Conservation (phyloP, 30 jellyfish, hydroid and myxozoan species). For the Chrysaora quinquecirrha region DNA sequence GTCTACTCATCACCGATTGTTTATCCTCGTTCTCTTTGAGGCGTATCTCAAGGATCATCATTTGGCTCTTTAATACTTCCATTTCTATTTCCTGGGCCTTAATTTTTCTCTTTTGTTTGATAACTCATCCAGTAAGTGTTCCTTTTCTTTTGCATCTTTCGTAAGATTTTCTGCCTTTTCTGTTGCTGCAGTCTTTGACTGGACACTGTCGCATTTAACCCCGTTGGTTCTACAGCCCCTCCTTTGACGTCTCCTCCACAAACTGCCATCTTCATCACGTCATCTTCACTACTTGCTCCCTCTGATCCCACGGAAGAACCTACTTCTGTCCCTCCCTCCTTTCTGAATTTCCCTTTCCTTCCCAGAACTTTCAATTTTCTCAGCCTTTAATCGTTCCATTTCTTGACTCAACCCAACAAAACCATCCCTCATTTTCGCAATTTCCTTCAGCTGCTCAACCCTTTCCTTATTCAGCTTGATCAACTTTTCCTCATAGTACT, state of each 20-base stretch:
- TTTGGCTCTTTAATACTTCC: neutral
- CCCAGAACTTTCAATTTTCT: neutral
- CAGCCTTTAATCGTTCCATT: neutral
- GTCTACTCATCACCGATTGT: neutral
- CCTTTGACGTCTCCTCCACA: no score
- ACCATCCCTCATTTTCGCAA: neutral
- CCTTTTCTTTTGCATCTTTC: no score
- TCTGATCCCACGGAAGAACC: no score
- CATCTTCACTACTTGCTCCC: no score
- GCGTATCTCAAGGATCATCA: neutral
- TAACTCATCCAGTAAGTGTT: neutral
- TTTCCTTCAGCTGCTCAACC: conserved; percentile 30
- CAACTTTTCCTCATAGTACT: conserved; percentile 36
- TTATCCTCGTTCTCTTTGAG: neutral
- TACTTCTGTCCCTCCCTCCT: no score
- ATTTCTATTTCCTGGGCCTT: neutral
- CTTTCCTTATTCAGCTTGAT: conserved; percentile 41
- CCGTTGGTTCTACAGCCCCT: no score
- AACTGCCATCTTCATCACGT: no score
- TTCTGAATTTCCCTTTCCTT: no score
- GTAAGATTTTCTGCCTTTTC: no score
- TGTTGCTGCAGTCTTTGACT: no score
- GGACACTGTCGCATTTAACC: no score
- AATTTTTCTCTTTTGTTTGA: neutral
- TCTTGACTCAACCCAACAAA: neutral